A percentile compares a stretch with the other conserved stretches of the same genome.
Conservation (phyloP, 2,113 vertebrate species). For the Pterophyllum scalare region DNA sequence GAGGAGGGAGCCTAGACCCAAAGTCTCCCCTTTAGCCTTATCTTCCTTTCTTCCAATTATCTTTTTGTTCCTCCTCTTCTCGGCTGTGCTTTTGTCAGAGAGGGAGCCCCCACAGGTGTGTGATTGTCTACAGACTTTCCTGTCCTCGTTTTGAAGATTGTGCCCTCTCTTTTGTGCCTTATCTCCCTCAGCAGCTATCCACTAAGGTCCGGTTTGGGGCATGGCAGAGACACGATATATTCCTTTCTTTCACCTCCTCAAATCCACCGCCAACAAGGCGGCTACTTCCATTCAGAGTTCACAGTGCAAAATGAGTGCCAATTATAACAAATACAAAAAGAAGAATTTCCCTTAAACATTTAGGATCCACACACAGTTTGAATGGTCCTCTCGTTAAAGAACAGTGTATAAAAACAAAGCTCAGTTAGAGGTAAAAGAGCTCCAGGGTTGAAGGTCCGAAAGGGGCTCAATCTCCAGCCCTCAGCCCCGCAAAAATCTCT, state of each 20-base stretch:
- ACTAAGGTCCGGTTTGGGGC: constrained; percentile 47
- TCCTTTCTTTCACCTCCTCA: constrained; percentile 15
- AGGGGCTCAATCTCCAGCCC: constrained; percentile 35
- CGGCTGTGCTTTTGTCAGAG: constrained; percentile 25
- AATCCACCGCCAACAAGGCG: background rate
- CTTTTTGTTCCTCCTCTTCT: constrained; percentile 18
- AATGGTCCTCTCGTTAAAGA: constrained; percentile 10
- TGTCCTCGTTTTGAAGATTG: constrained; percentile 21
- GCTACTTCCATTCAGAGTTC: constrained; percentile 28
- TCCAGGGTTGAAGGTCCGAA: constrained; percentile 42
- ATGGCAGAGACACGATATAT: constrained; percentile 13
- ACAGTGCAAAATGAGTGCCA: constrained; percentile 46
- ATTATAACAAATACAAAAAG: constrained; percentile 27
- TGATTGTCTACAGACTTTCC: constrained; percentile 5
- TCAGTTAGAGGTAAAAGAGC: constrained; percentile 23
- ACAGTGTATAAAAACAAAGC: constrained; percentile 35
- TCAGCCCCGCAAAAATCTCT: constrained; percentile 31
- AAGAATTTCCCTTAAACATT: background rate
- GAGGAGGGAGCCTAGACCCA: constrained; percentile 53
- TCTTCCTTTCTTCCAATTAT: constrained; percentile 29
- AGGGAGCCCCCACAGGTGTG: constrained; percentile 51
- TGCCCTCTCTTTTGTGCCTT: constrained; percentile 39
- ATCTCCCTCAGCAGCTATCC: constrained; percentile 42
- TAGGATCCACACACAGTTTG: background rate
- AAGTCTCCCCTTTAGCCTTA: constrained; percentile 83